These are phyloP conservation scores for Acromyrmex heyeri DNA, from an alignment of 1,140 invertebrate species.

Conservation along the genomic window DNA sequence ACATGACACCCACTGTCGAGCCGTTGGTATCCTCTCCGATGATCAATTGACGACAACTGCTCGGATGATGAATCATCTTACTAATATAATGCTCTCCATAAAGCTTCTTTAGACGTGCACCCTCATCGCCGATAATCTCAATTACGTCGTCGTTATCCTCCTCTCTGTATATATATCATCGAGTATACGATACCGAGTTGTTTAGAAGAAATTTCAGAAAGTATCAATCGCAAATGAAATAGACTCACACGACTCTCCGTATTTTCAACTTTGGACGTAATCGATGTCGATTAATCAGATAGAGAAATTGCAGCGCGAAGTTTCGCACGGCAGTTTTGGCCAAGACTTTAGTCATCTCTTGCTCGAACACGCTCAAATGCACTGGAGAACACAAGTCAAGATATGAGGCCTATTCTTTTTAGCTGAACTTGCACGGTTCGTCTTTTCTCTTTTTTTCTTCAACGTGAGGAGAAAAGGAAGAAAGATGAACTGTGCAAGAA, in stretches of 20 bases:
- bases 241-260: slow-evolving; percentile 86
- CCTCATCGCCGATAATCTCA: slow-evolving; percentile 89
- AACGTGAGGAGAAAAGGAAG: too few species aligned
- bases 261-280: slow-evolving; percentile 86
- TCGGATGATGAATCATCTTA: slow-evolving; percentile 87
- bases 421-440: too few species aligned
- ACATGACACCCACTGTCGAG: slow-evolving; percentile 88
- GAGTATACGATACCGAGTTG: too few species aligned
- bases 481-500: too few species aligned
- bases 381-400: slow-evolving; percentile 64
- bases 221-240: neutral
- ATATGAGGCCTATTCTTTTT: neutral
- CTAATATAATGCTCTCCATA: slow-evolving; percentile 92
- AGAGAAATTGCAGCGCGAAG: slow-evolving; percentile 76
- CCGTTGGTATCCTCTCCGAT: slow-evolving; percentile 87
- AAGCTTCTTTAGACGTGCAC: slow-evolving; percentile 86
- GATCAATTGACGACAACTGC: slow-evolving; percentile 79
- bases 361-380: slow-evolving; percentile 62
- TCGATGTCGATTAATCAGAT: slow-evolving; percentile 80
- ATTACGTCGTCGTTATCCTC: slow-evolving; percentile 92
- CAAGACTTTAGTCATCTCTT: slow-evolving; percentile 72
- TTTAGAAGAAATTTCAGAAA: too few species aligned
- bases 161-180: slow-evolving; percentile 82
- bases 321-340: slow-evolving; percentile 35
- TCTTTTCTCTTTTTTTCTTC: too few species aligned